Conservation (phyloP, 2,113 vertebrate genomes). For the Toxotes chatareus region DNA sequence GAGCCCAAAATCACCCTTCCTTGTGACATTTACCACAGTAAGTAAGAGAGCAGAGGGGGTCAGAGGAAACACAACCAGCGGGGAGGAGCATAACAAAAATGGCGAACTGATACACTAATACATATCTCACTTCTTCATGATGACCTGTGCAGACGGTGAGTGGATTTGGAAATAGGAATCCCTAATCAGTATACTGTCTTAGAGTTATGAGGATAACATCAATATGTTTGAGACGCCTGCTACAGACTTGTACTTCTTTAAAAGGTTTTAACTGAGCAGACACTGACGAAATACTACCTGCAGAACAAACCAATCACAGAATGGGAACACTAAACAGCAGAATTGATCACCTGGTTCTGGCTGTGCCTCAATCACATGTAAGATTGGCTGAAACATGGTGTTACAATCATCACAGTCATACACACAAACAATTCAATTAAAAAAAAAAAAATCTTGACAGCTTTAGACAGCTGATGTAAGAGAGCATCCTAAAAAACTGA, state of each 20-base stretch:
- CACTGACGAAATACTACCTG: too few relatives aligned
- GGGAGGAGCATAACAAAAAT: conserved; percentile 58
- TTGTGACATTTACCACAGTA: conserved; percentile 73
- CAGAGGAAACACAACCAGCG: conserved; percentile 61
- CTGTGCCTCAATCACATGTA: background rate
- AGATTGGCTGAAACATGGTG: background rate
- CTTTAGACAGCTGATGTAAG: background rate
- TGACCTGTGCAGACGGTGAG: conserved; percentile 8
- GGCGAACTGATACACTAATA: conserved; percentile 27
- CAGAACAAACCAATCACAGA: background rate
- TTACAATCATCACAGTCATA: background rate
- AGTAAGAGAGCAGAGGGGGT: conserved; percentile 63
- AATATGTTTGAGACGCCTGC: background rate
- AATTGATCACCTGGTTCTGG: background rate
- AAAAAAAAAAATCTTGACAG: background rate
- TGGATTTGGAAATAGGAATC: background rate
- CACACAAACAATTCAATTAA: conserved; percentile 6
- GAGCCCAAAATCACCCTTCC: conserved; percentile 67
- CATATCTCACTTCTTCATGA: conserved; percentile 45
- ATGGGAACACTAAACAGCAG: background rate
- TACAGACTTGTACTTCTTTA: too few relatives aligned
- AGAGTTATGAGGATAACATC: background rate
- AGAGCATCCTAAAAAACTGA: background rate
- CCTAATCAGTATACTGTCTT: background rate
- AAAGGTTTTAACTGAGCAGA: too few relatives aligned